phyloP scores from a whole-genome alignment of 2,113 vertebrate species.

The Hipposideros armiger region DNA sequence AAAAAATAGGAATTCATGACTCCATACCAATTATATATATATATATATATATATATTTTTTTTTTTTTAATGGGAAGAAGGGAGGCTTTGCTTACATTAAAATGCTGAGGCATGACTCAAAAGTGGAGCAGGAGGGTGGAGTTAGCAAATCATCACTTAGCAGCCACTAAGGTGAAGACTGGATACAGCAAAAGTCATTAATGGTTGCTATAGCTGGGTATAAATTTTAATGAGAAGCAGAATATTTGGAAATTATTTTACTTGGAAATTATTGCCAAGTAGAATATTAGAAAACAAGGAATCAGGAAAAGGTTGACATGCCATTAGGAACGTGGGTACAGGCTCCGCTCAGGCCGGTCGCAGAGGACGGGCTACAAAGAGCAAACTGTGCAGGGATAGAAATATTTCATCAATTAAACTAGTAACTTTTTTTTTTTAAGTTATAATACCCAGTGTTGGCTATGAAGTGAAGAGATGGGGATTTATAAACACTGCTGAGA shows the following conservation, averaged over 20 bases:
- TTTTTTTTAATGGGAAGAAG: background rate
- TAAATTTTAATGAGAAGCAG: slow-evolving; percentile 6
- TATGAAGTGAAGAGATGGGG: slow-evolving; percentile 7
- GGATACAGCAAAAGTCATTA: background rate
- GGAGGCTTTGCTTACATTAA: background rate
- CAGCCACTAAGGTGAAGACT: background rate
- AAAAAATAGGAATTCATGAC: background rate
- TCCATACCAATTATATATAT: background rate
- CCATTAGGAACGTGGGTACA: background rate
- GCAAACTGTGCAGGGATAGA: background rate
- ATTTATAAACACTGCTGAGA: background rate
- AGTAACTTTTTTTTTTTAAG: background rate
- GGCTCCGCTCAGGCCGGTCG: background rate
- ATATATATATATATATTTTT: background rate
- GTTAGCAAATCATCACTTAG: background rate
- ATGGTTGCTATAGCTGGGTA: background rate
- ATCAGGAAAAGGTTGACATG: background rate
- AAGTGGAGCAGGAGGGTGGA: background rate
- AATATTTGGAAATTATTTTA: background rate
- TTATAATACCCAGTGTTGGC: background rate
- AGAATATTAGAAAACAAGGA: slow-evolving; percentile 28
- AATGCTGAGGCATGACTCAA: background rate
- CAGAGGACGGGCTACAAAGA: background rate
- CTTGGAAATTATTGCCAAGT: background rate
- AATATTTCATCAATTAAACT: background rate